phyloP scores from a whole-genome alignment of 2,797 vertebrate genomes.

The Amphiprion clarkii region DNA sequence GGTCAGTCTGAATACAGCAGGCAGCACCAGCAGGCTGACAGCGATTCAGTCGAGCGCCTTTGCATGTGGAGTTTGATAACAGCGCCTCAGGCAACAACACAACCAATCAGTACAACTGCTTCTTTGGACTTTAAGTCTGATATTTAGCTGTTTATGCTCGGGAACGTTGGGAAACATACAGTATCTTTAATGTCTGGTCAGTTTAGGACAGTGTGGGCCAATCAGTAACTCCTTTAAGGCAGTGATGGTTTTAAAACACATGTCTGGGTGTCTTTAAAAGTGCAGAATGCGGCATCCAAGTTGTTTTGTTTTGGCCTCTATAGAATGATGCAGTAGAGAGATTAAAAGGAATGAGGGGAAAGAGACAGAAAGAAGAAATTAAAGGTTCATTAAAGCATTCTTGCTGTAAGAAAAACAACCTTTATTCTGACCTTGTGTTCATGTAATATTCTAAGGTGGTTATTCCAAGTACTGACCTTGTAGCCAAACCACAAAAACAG shows the following conservation, averaged over 20 bases:
- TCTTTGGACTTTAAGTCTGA: not conserved
- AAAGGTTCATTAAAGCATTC: no score
- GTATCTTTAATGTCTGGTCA: slow-evolving; percentile 8
- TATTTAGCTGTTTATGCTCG: slow-evolving; percentile 15
- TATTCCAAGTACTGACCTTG: no score
- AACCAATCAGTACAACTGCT: not conserved
- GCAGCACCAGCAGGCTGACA: slow-evolving; percentile 22
- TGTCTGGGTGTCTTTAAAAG: not conserved
- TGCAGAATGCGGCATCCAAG: not conserved
- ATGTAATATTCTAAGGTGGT: no score
- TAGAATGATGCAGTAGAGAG: no score
- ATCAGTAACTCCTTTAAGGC: not conserved
- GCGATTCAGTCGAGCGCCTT: slow-evolving; percentile 19
- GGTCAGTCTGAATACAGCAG: slow-evolving; percentile 35
- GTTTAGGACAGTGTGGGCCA: not conserved
- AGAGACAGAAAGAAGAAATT: no score
- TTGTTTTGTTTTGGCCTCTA: no score
- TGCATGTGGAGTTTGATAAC: slow-evolving; percentile 43
- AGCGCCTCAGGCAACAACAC: slow-evolving; percentile 13
- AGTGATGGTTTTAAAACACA: not conserved
- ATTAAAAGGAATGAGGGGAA: no score
- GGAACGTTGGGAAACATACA: not conserved
- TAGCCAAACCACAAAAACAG: no score
- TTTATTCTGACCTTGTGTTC: no score
- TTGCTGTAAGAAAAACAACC: no score